phyloP scores from a whole-genome alignment of 2,113 vertebrate species.

The Pseudorectes ferrugineus region DNA sequence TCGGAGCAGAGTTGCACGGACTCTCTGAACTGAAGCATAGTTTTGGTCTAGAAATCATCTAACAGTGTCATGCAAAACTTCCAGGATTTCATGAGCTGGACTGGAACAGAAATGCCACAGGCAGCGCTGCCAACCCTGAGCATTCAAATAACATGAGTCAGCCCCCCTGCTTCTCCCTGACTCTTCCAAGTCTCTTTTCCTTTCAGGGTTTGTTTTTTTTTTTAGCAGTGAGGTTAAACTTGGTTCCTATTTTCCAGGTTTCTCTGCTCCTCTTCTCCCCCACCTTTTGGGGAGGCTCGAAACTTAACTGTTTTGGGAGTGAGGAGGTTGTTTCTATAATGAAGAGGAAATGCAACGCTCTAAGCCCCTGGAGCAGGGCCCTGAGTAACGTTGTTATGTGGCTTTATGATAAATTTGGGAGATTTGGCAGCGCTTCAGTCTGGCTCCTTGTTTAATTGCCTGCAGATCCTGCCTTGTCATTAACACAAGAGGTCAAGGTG shows the following conservation, averaged over 20 bases:
- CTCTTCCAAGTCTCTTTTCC: neutral
- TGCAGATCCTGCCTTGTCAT: constrained; percentile 28
- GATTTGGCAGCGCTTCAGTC: neutral
- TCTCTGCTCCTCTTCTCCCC: neutral
- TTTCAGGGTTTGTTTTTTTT: neutral
- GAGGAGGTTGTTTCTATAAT: neutral
- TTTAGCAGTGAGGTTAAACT: neutral
- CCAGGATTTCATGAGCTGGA: constrained; percentile 19
- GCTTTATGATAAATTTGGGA: neutral
- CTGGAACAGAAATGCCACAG: constrained; percentile 7
- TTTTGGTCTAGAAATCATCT: constrained; percentile 2
- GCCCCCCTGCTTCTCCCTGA: neutral
- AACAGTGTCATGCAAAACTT: neutral
- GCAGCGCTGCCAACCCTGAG: neutral
- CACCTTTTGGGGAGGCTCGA: neutral
- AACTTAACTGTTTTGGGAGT: neutral
- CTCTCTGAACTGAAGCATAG: neutral
- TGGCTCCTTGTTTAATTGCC: constrained; percentile 34
- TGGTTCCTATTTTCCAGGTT: neutral
- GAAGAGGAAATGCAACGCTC: neutral
- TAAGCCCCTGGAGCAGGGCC: neutral
- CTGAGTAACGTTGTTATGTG: neutral
- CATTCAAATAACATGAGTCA: constrained; percentile 31
- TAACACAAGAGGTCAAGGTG: constrained; percentile 34
- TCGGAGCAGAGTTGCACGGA: fast-evolving